Evolutionary conservation across 2,888 invertebrate genomes (phyloP).

Genomic region (Brenthis daphne): DNA sequence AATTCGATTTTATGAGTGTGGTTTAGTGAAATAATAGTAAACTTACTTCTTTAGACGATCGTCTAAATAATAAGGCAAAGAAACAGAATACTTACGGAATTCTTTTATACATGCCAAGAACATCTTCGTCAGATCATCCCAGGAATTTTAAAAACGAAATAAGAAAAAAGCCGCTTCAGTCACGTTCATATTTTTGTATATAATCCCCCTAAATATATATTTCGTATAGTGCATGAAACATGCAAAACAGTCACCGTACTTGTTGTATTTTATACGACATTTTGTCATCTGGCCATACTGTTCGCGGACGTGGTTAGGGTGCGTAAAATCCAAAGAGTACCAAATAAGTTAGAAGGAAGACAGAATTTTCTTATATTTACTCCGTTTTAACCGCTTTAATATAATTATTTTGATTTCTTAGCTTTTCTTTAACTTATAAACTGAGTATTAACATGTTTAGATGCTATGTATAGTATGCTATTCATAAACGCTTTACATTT

Average conservation of each 20-base stretch:
- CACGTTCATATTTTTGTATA: conserved; percentile 34
- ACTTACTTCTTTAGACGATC: neutral
- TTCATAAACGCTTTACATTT: too few species aligned
- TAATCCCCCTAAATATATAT: conserved; percentile 58
- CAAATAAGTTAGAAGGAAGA: conserved; percentile 41
- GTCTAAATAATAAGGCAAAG: neutral
- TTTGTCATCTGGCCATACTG: conserved; percentile 68
- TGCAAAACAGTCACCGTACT: conserved; percentile 57
- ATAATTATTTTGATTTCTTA: neutral
- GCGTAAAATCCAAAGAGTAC: conserved; percentile 51
- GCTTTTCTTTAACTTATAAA: too few species aligned
- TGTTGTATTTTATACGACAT: conserved; percentile 67
- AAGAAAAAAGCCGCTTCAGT: conserved; percentile 18
- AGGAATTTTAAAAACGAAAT: conserved; percentile 19
- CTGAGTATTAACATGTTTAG: too few species aligned
- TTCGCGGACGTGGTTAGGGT: conserved; percentile 58
- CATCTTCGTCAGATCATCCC: conserved; percentile 23
- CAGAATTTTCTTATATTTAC: conserved; percentile 33
- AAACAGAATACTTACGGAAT: neutral
- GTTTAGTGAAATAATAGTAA: neutral
- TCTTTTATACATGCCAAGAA: conserved; percentile 21
- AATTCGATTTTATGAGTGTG: neutral
- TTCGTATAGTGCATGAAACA: conserved; percentile 62
- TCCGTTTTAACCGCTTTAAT: neutral
- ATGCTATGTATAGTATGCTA: too few species aligned